phyloP scores from a whole-genome alignment of 2,888 invertebrate genomes.

The Tricholauxania praeusta region DNA sequence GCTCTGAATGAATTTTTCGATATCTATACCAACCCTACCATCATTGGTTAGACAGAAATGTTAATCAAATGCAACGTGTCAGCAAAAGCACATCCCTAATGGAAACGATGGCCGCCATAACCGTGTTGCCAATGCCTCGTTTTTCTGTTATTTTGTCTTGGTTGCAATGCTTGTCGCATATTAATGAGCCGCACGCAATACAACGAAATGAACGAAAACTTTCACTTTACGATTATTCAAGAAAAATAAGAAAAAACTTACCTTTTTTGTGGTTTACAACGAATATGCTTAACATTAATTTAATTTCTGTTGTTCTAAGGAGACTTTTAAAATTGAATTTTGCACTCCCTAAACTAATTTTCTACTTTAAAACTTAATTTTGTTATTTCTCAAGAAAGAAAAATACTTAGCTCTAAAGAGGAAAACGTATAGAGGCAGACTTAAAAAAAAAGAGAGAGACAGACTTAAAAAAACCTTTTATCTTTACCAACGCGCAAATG shows the following conservation, averaged over 20 bases:
- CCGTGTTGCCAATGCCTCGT: neutral
- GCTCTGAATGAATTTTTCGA: too few species aligned
- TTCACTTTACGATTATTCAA: too few species aligned
- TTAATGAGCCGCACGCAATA: constrained; percentile 17
- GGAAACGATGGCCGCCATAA: neutral
- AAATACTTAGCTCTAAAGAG: neutral
- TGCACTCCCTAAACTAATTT: constrained; percentile 5
- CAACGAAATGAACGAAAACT: neutral
- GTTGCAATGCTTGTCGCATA: constrained; percentile 11
- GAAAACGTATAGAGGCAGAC: neutral
- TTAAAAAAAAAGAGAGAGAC: neutral
- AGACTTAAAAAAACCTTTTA: constrained; percentile 15
- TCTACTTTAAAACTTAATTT: neutral
- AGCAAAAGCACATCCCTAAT: too few species aligned
- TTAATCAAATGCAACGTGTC: too few species aligned
- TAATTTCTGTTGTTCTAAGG: neutral
- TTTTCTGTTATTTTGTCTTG: neutral
- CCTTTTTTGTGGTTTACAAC: neutral
- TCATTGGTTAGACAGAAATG: too few species aligned
- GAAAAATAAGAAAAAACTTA: too few species aligned
- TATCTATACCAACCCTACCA: too few species aligned
- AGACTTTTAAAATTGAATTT: neutral
- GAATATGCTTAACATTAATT: constrained; percentile 8
- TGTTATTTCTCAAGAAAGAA: neutral
- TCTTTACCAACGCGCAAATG: neutral